These are phyloP conservation scores for Caenorhabditis japonica DNA, from an alignment of 2,888 invertebrate species.

Conservation along the genomic window DNA sequence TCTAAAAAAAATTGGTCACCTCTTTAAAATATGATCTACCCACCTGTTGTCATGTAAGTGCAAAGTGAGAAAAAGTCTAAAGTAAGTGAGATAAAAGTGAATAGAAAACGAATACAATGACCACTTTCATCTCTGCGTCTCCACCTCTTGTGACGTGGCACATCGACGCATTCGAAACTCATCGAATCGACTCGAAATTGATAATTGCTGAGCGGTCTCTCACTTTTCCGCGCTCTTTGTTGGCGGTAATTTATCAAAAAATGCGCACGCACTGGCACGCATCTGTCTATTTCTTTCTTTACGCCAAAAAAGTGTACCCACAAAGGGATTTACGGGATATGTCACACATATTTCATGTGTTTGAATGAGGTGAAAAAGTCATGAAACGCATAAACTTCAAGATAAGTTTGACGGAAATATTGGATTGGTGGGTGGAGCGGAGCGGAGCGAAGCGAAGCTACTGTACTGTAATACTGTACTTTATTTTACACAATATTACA, in stretches of 20 bases:
- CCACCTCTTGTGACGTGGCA: conserved; percentile 40
- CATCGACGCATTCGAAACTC: conserved; percentile 26
- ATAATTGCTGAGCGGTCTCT: conserved; percentile 44
- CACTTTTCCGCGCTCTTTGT: conserved; percentile 7
- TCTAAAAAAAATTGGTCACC: too few relatives aligned
- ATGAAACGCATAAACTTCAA: conserved; percentile 12
- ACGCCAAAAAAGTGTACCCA: conserved; percentile 14
- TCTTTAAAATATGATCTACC: too few relatives aligned
- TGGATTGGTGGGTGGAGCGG: not conserved
- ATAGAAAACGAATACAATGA: conserved; percentile 29
- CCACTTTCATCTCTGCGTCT: conserved; percentile 39
- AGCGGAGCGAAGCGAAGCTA: not conserved
- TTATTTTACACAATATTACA: too few relatives aligned
- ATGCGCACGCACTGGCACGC: conserved; percentile 17
- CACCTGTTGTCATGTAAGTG: conserved; percentile 55
- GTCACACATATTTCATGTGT: conserved; percentile 12
- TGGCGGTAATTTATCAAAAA: conserved; percentile 52
- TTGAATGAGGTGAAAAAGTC: not conserved
- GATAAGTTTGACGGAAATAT: conserved; percentile 28
- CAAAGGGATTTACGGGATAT: conserved; percentile 15
- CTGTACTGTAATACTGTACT: too few relatives aligned
- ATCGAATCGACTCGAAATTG: conserved; percentile 59
- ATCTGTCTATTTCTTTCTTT: not conserved
- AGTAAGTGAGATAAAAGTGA: conserved; percentile 10
- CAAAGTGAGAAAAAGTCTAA: conserved; percentile 37